Percentiles rank a stretch among this genome's conserved stretches.
phyloP scores from a whole-genome alignment of 2,113 vertebrate genomes.

The Chrysemys picta region DNA sequence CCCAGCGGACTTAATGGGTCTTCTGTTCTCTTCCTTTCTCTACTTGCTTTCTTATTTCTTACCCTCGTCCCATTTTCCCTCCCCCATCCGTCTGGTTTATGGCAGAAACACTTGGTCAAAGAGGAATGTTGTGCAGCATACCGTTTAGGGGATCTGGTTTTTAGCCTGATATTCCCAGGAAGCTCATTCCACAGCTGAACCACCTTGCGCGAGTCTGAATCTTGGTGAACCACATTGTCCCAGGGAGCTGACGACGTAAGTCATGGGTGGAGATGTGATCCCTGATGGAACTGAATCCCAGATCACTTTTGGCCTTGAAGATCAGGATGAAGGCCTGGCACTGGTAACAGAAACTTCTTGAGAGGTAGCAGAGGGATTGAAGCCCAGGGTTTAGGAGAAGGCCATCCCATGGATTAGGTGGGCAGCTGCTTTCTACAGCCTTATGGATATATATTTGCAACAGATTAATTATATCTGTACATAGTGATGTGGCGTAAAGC shows the following conservation, averaged over 20 bases:
- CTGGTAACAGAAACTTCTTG: not conserved
- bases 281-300: not conserved
- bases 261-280: not conserved
- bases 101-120: not conserved
- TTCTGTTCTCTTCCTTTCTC: not conserved
- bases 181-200: not conserved
- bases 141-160: not conserved
- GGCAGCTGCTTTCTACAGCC: not conserved
- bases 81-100: slow-evolving; percentile 6
- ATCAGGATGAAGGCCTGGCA: not conserved
- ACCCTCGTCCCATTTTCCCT: not conserved
- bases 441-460: not conserved
- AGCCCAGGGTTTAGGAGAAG: not conserved
- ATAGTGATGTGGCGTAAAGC: not conserved
- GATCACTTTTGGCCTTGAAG: not conserved
- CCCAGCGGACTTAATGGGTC: not conserved
- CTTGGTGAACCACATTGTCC: not conserved
- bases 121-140: not conserved
- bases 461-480: not conserved
- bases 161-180: not conserved
- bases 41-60: not conserved
- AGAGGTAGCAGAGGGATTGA: not conserved
- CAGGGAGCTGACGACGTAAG: not conserved
- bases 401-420: not conserved
- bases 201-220: not conserved